Evolutionary conservation across 1,140 invertebrate species (phyloP), one percentile per base, ranked within the genome.

Genomic region (Ooceraea biroi): DNA sequence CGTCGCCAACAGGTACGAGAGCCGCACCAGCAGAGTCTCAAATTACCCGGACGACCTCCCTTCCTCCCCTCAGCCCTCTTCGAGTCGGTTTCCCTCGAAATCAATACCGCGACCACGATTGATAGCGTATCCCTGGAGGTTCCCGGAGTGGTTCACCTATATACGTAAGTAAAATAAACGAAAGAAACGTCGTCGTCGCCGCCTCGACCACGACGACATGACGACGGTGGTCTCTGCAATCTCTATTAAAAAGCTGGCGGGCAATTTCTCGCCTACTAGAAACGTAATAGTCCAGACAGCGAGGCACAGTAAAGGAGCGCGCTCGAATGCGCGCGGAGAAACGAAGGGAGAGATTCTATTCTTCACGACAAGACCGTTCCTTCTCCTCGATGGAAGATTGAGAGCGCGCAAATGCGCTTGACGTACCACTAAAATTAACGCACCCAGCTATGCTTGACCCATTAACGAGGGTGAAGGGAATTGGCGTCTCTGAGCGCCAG

Each of bases 71-170:
- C 52, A 60, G 61, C 73, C 14, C 65, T 3, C 12, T 14, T 2
- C 19, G 41, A 58, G 60, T 69, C 78, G 60, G 74, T 86, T 85
- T 72, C 60, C 74, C 73, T 73, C 41, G 66, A 86, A 86, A 86
- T 73, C 83, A 66, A 86, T 86, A 86, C 83, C 44, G 57, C 17
- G 46, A 63, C 30, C 30, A 63, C 74, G 68, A 86, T 85, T 80
- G 83, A 85, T 68, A 82, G 83, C 41, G 50, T 80, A 25, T 36
- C 52, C 72, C 27, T 19, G 50, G 57, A 11, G 17, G 22, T 36
- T 44, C 17, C 4, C 27, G 0, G 5, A 12, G 17, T 50, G 41
- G 57, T 78, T 55, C 60, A 17, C 58, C 52, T 61, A 25, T 63
- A 61, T n/a, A 73, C 14, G 30, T 60, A 46, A 85, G 61, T 61